These are phyloP conservation scores for Zele albiditarsus DNA, from an alignment of 2,888 invertebrate genomes.

Conservation along the genomic window DNA sequence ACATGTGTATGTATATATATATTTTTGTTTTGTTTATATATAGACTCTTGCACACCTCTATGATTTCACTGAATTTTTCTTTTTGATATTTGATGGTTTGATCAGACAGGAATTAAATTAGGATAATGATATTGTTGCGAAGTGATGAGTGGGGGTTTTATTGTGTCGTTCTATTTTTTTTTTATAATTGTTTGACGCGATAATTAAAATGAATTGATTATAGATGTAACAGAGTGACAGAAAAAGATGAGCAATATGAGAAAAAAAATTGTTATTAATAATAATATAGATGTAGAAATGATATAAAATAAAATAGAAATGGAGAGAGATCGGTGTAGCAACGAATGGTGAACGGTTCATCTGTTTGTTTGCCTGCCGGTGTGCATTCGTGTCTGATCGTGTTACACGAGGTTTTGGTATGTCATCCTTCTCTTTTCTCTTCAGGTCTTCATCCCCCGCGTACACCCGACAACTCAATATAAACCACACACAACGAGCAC, in stretches of 20 bases:
- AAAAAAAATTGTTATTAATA: conserved; percentile 28
- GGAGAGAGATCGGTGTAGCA: conserved; percentile 47
- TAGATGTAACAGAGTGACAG: no score
- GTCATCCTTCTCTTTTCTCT: conserved; percentile 46
- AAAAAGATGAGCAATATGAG: no score
- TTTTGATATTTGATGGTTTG: neutral
- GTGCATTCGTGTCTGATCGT: conserved; percentile 71
- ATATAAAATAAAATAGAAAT: neutral
- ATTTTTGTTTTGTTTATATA: no score
- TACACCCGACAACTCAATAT: conserved; percentile 66
- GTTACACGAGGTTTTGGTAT: conserved; percentile 67
- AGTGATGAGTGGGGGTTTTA: no score
- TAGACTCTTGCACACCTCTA: conserved; percentile 49
- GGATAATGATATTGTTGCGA: no score
- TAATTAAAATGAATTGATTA: no score
- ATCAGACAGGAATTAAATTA: neutral
- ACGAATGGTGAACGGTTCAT: conserved; percentile 47
- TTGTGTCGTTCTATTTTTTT: no score
- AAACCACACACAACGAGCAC: conserved; percentile 52
- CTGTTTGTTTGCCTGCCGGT: conserved; percentile 68
- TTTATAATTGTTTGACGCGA: no score
- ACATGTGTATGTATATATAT: neutral
- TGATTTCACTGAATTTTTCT: conserved; percentile 61
- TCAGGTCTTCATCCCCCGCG: conserved; percentile 61
- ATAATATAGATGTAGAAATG: conserved; percentile 25